Percentiles rank a stretch among this genome's conserved stretches.
These are phyloP conservation scores for Apodemus sylvaticus DNA, from an alignment of 2,113 vertebrate genomes.

Conservation along the genomic window DNA sequence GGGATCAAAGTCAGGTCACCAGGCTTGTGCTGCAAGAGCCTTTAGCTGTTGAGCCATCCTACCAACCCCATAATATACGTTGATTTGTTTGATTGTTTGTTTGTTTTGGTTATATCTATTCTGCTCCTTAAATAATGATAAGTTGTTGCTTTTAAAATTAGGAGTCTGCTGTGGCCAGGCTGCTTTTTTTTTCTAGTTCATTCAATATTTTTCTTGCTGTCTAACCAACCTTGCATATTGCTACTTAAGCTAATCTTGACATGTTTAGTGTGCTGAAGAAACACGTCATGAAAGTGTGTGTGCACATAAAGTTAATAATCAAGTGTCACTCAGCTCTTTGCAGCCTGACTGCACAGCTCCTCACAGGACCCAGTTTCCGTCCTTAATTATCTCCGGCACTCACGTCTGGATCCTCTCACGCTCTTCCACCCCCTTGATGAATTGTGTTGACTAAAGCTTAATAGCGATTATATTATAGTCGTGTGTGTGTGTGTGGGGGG, in stretches of 20 bases:
- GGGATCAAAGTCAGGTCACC: not conserved
- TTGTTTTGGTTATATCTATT: not conserved
- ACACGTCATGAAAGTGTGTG: not conserved
- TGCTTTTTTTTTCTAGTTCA: not conserved
- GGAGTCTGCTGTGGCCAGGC: not conserved
- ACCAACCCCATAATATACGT: not conserved
- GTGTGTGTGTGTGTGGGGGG: not conserved
- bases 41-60: not conserved
- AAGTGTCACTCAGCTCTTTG: not conserved
- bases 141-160: not conserved
- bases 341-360: constrained; percentile 16
- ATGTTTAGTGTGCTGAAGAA: not conserved
- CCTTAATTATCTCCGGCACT: constrained; percentile 59
- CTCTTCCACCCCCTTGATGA: constrained; percentile 43
- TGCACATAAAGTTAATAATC: constrained; percentile 16
- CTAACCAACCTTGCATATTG: not conserved
- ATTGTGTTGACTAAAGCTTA: constrained; percentile 9
- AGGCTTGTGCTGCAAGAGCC: not conserved
- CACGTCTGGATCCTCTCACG: constrained; percentile 3
- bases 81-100: not conserved
- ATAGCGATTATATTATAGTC: not conserved
- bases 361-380: constrained; percentile 57
- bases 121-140: constrained; percentile 5
- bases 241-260: constrained; percentile 38
- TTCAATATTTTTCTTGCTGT: constrained; percentile 31